Evolutionary conservation across 2,888 invertebrate genomes (phyloP), one percentile per base, ranked within the genome.

Genomic region (Brassicogethes aeneus): DNA sequence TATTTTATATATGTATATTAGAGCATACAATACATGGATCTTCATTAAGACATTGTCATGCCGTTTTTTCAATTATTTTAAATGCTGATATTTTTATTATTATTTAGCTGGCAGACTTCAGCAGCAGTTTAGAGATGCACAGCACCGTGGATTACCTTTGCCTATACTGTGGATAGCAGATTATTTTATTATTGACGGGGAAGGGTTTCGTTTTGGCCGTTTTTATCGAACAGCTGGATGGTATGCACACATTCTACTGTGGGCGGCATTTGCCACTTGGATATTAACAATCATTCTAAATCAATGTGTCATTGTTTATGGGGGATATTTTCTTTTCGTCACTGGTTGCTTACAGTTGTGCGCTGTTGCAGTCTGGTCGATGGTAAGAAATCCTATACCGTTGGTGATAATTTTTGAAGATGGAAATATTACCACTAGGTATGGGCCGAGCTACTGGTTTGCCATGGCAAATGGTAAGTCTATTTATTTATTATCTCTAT

Each of bases 91-190:
- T 37, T 10, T 39, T 37, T 48, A 39, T 34, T 16, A 15, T 40
- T 53, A n/a, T 57, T 7, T 50, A 76, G 77, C 77, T 46, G 76
- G 76, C 2, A 56, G 60, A 37, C 59, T 77, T 13, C 73, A 76
- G 49, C 67, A 64, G 44, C 71, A 72, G 45, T 77, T 72, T 53
- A 64, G 77, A 32, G 71, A 65, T 14, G 75, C 73, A 1, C 76
- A 77, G 55, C 60, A 65, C 32, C 60, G 66, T 15, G 78, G 78
- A 3, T 48, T 73, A 3, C 79, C 79, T 0, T 58, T 72, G 7
- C 77, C 79, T 1, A 76, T 79, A 34, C 58, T 78, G 3, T 77
- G 76, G 74, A 56, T 76, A 5, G 75, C 75, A 0, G 78, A 79
- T 51, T 77, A 78, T 58, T 77, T 79, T 53, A 73, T 74, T 1